phyloP scores from a whole-genome alignment of 1,140 invertebrate genomes.

The Vanessa tameamea region DNA sequence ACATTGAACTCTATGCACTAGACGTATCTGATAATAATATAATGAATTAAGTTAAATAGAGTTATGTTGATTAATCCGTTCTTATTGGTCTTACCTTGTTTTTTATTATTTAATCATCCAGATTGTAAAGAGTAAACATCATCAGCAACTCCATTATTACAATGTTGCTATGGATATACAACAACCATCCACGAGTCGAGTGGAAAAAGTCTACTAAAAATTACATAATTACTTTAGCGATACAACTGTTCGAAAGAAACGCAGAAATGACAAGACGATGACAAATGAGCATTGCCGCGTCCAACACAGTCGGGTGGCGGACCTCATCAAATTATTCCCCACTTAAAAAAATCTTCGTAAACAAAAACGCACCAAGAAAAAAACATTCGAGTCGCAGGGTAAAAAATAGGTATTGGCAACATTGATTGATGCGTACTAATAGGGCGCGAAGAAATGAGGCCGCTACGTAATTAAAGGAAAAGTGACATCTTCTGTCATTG shows the following conservation, averaged over 20 bases:
- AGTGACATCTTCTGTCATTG: slow-evolving; percentile 79
- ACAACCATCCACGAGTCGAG: slow-evolving; percentile 37
- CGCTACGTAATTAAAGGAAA: slow-evolving; percentile 76
- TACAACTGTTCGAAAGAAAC: slow-evolving; percentile 77
- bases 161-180: slow-evolving; percentile 19
- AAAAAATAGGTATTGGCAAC: slow-evolving; percentile 81
- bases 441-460: slow-evolving; percentile 79
- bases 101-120: slow-evolving; percentile 6
- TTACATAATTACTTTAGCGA: slow-evolving; percentile 78
- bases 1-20: no score
- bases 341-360: slow-evolving; percentile 79
- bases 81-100: not conserved
- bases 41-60: not conserved
- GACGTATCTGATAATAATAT: no score
- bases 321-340: slow-evolving; percentile 80
- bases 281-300: slow-evolving; percentile 77
- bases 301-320: slow-evolving; percentile 77
- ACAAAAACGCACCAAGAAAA: slow-evolving; percentile 77
- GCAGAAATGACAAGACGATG: slow-evolving; percentile 80
- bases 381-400: slow-evolving; percentile 68
- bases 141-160: slow-evolving; percentile 16
- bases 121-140: slow-evolving; percentile 17
- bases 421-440: slow-evolving; percentile 81
- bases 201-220: slow-evolving; percentile 73
- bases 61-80: not conserved